Conservation (phyloP, 2,797 vertebrate species). For the Botia kubotai region DNA sequence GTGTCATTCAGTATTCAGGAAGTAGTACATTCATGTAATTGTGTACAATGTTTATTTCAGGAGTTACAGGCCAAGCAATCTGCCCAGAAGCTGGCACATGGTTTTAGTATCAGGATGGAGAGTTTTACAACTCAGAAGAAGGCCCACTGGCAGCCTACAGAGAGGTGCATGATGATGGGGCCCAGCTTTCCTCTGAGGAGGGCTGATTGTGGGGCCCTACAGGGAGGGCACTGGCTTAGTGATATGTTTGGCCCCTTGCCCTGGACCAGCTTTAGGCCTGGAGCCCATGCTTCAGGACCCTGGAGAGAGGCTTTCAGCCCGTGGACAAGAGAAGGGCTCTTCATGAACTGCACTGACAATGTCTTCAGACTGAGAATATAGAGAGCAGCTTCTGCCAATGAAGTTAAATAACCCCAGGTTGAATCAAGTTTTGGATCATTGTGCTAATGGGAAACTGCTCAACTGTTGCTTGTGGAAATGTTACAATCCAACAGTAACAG, state of each 20-base stretch:
- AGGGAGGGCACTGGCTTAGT: constrained; percentile 64
- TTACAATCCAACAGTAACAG: constrained; percentile 13
- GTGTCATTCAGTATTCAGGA: constrained; percentile 18
- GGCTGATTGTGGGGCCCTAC: constrained; percentile 73
- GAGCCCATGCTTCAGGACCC: constrained; percentile 46
- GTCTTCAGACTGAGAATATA: constrained; percentile 17
- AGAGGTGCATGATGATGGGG: constrained; percentile 85
- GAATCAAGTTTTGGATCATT: not conserved
- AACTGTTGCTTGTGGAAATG: constrained; percentile 6
- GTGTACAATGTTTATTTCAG: constrained; percentile 72
- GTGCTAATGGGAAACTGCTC: not conserved
- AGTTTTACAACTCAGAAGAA: constrained; percentile 81
- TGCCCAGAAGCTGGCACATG: constrained; percentile 90
- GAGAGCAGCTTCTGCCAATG: constrained; percentile 6
- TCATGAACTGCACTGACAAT: constrained; percentile 26
- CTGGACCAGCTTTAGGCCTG: constrained; percentile 69
- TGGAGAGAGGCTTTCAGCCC: constrained; percentile 37
- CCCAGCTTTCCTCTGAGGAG: constrained; percentile 83
- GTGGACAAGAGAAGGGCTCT: constrained; percentile 22
- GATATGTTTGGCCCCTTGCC: constrained; percentile 58
- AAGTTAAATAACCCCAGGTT: constrained; percentile 26
- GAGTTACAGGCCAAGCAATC: constrained; percentile 90
- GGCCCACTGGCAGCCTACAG: constrained; percentile 81
- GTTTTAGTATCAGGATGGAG: constrained; percentile 83
- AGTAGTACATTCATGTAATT: constrained; percentile 30